Conservation (phyloP, 2,797 vertebrate species). For the Lacerta agilis region DNA sequence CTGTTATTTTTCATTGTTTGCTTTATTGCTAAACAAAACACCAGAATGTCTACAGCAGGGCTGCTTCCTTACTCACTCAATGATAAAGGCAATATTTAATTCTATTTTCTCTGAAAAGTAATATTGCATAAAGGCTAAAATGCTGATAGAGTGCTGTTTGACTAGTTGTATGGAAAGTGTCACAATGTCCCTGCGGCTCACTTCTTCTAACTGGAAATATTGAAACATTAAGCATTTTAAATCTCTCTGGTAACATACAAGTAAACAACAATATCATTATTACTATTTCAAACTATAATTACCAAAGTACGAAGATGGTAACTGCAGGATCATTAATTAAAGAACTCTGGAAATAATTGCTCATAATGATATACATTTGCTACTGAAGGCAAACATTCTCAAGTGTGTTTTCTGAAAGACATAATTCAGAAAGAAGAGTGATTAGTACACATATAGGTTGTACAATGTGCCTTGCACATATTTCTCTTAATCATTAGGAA, state of each 20-base stretch:
- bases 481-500: conserved; percentile 30
- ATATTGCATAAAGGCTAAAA: not conserved
- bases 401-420: conserved; percentile 79
- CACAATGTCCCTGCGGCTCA: not conserved
- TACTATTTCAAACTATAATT: conserved; percentile 67
- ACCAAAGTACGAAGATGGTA: conserved; percentile 89
- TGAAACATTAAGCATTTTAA: not conserved
- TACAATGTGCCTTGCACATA: conserved; percentile 23
- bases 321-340: conserved; percentile 82
- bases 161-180: not conserved
- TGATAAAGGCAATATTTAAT: not conserved
- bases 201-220: not conserved
- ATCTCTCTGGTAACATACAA: not conserved
- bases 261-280: conserved; percentile 1
- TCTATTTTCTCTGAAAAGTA: not conserved
- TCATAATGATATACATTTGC: conserved; percentile 73
- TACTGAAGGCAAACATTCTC: conserved; percentile 71
- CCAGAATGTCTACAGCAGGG: not conserved
- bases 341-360: conserved; percentile 66
- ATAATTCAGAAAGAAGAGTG: conserved; percentile 47
- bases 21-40: not conserved
- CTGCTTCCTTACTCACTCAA: not conserved
- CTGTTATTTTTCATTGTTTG: not conserved
- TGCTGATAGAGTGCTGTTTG: not conserved
- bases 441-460: conserved; percentile 21